phyloP scores from a whole-genome alignment of 2,888 invertebrate species.

The Spisula solida region DNA sequence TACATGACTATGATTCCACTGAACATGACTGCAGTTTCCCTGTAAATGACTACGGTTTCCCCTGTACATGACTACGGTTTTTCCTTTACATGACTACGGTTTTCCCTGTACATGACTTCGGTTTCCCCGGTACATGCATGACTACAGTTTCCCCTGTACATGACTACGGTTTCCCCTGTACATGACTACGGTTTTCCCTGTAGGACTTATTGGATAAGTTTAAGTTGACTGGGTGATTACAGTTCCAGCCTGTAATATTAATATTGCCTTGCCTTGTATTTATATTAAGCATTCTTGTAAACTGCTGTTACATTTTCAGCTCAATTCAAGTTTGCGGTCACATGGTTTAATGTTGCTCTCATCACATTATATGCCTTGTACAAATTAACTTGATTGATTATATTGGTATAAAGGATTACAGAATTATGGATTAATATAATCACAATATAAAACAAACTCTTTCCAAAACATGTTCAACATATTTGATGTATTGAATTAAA shows the following conservation, averaged over 20 bases:
- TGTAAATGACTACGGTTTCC: too few species aligned
- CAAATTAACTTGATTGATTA: conserved; percentile 24
- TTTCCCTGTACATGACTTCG: too few species aligned
- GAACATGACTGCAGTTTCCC: too few species aligned
- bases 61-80: too few species aligned
- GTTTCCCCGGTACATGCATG: too few species aligned
- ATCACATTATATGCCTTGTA: not conserved
- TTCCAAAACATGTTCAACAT: not conserved
- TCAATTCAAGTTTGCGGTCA: not conserved
- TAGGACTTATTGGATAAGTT: not conserved
- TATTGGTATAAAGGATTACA: conserved; percentile 10
- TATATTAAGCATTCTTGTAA: not conserved
- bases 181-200: too few species aligned
- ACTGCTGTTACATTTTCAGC: not conserved
- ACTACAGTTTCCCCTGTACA: too few species aligned
- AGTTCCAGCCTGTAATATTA: too few species aligned
- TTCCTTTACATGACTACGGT: too few species aligned
- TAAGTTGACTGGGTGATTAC: not conserved
- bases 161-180: too few species aligned
- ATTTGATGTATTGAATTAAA: conserved; percentile 7
- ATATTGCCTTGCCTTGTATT: not conserved
- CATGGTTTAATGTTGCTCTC: conserved; percentile 1
- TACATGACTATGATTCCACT: too few species aligned
- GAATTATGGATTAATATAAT: conserved; percentile 22
- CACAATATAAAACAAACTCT: conserved; percentile 22